Conservation (phyloP, 2,113 vertebrate genomes). For the Seriola aureovittata region DNA sequence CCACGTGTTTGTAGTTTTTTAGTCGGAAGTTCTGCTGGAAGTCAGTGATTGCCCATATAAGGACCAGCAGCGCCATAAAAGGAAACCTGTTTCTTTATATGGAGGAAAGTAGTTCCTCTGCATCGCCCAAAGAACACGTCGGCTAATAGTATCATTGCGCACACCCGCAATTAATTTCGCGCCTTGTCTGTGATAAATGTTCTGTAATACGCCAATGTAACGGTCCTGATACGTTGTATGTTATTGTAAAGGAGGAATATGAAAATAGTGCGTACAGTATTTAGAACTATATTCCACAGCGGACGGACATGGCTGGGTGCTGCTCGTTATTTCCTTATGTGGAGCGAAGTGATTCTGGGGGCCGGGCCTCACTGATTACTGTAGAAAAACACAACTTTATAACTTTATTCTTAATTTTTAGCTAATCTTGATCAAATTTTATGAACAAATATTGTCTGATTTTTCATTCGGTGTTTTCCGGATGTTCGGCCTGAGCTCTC, state of each 20-base stretch:
- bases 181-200: accelerated
- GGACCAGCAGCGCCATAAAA: constrained; percentile 45
- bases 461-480: accelerated
- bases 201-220: accelerated
- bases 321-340: constrained; percentile 70
- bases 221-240: accelerated
- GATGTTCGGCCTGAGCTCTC: not conserved
- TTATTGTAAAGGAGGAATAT: accelerated
- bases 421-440: not conserved
- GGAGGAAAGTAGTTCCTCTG: constrained; percentile 50
- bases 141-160: constrained; percentile 24
- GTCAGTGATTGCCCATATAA: constrained; percentile 48
- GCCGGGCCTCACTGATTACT: constrained; percentile 44
- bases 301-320: constrained; percentile 29
- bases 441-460: accelerated
- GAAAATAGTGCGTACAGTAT: not conserved
- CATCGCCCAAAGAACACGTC: not conserved
- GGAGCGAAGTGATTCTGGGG: constrained; percentile 51
- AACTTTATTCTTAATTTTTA: constrained; percentile 53
- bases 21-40: not conserved
- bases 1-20: constrained; percentile 22
- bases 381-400: constrained; percentile 57
- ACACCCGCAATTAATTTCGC: not conserved
- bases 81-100: constrained; percentile 52
- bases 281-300: constrained; percentile 54